A percentile compares a stretch with the other conserved stretches of the same genome.
These are phyloP conservation scores for Antheraea pernyi DNA, from an alignment of 1,140 invertebrate species.

Conservation along the genomic window DNA sequence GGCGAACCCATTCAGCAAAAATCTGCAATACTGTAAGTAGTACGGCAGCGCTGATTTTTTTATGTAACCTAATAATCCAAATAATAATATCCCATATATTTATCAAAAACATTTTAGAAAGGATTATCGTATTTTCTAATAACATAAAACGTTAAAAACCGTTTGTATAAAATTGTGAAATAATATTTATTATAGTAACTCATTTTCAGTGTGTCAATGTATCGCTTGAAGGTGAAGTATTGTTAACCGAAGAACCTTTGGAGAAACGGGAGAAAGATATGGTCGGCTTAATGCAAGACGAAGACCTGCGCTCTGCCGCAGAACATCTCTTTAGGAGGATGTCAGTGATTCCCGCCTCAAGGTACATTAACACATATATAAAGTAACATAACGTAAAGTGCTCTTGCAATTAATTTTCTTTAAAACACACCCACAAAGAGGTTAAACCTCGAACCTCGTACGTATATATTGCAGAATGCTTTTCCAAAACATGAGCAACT, in stretches of 20 bases:
- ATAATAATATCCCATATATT: background rate
- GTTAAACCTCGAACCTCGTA: too few species aligned
- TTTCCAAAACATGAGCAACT: too few species aligned
- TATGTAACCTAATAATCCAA: background rate
- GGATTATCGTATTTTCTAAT: background rate
- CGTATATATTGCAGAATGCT: too few species aligned
- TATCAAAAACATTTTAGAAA: background rate
- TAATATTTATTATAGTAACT: background rate
- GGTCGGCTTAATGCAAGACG: slow-evolving; percentile 65
- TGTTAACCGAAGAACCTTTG: slow-evolving; percentile 40
- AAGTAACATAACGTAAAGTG: background rate
- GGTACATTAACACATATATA: slow-evolving; percentile 33
- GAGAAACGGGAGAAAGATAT: slow-evolving; percentile 59
- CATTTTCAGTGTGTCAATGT: slow-evolving; percentile 54
- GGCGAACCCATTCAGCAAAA: too few species aligned
- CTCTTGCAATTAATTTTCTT: background rate
- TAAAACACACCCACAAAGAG: background rate
- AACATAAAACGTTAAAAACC: too few species aligned
- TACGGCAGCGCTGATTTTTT: too few species aligned
- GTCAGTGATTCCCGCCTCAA: slow-evolving; percentile 58
- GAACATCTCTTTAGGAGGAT: slow-evolving; percentile 60
- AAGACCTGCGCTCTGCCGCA: slow-evolving; percentile 53
- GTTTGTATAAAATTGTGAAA: background rate
- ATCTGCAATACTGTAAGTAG: too few species aligned
- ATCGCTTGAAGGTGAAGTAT: slow-evolving; percentile 56